These are phyloP conservation scores for Xenopus tropicalis DNA, from an alignment of 2,113 vertebrate species.

Conservation along the genomic window UCB_Xtro_10.0 CM004443.2:163149001-163149500, in stretches of 20 bases:
- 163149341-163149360: slow-evolving; percentile 81
- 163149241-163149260: slow-evolving; percentile 78
- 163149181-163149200: slow-evolving; percentile 96
- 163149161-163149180: slow-evolving; percentile 87
- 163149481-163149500: too few relatives aligned
- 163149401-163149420: slow-evolving; percentile 99
- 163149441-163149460: slow-evolving; percentile 99
- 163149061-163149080: slow-evolving; percentile 70
- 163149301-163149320: slow-evolving; percentile 90
- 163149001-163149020: slow-evolving; percentile 93
- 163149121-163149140: slow-evolving; percentile 93
- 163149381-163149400: slow-evolving; percentile 93
- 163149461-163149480: slow-evolving; percentile 49
- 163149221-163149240: slow-evolving; percentile 70
- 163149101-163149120: slow-evolving; percentile 81
- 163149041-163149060: slow-evolving; percentile 72
- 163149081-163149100: slow-evolving; percentile 70
- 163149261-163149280: slow-evolving; percentile 84
- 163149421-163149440: slow-evolving; percentile 90
- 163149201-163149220: slow-evolving; percentile 91
- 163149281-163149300: slow-evolving; percentile 76
- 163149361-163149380: slow-evolving; percentile 99
- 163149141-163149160: slow-evolving; percentile 92
- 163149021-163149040: slow-evolving; percentile 87
- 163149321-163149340: slow-evolving; percentile 94